Conservation (phyloP, 2,888 invertebrate genomes). For the Nezara viridula region DNA sequence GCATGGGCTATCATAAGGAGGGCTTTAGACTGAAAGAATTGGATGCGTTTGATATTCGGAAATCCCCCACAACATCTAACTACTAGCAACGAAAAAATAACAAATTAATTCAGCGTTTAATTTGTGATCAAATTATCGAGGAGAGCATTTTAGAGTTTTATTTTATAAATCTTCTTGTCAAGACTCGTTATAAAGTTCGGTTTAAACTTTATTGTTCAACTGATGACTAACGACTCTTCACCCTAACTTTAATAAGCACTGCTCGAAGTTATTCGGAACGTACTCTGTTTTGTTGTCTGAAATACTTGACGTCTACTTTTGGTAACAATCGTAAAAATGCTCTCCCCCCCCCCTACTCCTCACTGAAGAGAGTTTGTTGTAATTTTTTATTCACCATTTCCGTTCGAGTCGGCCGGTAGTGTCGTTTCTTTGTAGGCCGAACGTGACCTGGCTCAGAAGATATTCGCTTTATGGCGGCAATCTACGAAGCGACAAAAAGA, state of each 20-base stretch:
- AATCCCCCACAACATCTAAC: too few species aligned
- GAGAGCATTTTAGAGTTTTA: background rate
- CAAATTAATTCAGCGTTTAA: background rate
- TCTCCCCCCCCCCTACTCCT: too few species aligned
- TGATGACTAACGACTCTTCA: background rate
- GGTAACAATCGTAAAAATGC: background rate
- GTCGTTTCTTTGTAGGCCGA: background rate
- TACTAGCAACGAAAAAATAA: too few species aligned
- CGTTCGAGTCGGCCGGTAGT: background rate
- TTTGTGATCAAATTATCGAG: background rate
- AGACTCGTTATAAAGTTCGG: background rate
- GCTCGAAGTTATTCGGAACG: background rate
- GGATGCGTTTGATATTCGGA: too few species aligned
- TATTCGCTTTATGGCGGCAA: conserved; percentile 27
- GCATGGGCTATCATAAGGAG: too few species aligned
- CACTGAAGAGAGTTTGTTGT: background rate
- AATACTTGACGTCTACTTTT: background rate
- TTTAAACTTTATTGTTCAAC: background rate
- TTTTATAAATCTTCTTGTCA: background rate
- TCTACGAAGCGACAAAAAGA: conserved; percentile 37
- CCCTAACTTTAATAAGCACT: background rate
- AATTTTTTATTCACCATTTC: conserved; percentile 1
- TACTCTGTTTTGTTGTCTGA: background rate
- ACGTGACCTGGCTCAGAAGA: conserved; percentile 22
- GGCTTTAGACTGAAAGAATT: too few species aligned